phyloP scores from a whole-genome alignment of 1,140 invertebrate genomes.

The Orchestia grillus region DNA sequence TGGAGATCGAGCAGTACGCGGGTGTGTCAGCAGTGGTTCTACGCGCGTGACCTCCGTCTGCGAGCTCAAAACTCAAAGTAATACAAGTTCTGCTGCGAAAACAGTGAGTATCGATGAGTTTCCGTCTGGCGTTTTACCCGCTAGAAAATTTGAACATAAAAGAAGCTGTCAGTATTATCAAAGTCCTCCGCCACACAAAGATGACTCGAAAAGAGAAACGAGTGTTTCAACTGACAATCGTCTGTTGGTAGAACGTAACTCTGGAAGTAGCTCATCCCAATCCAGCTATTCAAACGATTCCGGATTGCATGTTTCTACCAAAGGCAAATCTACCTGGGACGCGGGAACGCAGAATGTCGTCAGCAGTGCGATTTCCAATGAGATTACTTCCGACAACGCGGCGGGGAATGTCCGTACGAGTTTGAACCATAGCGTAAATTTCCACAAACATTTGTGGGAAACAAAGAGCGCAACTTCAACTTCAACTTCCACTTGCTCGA shows the following conservation, averaged over 20 bases:
- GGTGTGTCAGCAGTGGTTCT: neutral
- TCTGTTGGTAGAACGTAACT: neutral
- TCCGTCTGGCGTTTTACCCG: neutral
- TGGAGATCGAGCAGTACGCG: neutral
- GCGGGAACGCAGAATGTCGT: neutral
- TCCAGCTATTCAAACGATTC: neutral
- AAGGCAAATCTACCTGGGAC: neutral
- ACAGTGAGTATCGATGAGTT: neutral
- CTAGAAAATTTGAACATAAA: constrained; percentile 14
- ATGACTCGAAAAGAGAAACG: neutral
- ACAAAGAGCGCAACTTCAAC: neutral
- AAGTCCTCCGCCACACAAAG: neutral
- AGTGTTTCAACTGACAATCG: neutral
- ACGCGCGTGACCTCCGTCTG: neutral
- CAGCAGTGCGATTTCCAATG: neutral
- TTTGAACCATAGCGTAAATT: neutral
- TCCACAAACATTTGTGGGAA: neutral
- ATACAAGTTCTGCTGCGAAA: neutral
- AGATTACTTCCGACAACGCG: neutral
- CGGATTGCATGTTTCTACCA: neutral
- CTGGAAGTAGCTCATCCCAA: neutral
- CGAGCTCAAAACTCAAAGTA: neutral
- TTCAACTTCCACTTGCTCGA: neutral
- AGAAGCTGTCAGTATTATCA: constrained; percentile 1
- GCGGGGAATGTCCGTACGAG: neutral